Evolutionary conservation across 2,113 vertebrate species (phyloP).

Genomic region (Willisornis vidua): DNA sequence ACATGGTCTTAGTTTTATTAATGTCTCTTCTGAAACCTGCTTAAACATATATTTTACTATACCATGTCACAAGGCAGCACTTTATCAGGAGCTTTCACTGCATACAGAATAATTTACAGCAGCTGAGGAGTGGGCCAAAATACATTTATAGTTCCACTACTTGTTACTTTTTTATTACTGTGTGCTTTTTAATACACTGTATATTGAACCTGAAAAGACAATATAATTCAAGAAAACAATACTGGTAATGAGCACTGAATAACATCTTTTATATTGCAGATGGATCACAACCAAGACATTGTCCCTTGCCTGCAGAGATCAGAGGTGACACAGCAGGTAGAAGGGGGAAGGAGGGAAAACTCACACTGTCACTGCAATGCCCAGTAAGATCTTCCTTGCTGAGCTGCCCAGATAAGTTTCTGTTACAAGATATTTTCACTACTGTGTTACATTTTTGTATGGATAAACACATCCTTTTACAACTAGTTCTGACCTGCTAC

Average conservation of each 20-base stretch:
- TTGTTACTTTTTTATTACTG: background rate
- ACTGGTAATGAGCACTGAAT: background rate
- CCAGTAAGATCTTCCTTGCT: background rate
- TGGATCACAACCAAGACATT: background rate
- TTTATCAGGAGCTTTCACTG: background rate
- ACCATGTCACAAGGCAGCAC: background rate
- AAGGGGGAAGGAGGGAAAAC: background rate
- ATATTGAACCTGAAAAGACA: background rate
- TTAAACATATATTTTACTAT: background rate
- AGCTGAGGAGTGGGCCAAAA: background rate
- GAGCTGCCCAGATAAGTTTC: background rate
- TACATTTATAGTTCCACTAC: background rate
- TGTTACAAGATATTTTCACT: background rate
- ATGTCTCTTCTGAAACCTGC: background rate
- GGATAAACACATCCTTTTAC: background rate
- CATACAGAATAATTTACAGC: background rate
- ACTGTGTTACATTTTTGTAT: background rate
- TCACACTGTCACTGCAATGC: rapidly evolving
- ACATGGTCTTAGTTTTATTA: background rate
- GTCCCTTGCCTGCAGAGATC: background rate
- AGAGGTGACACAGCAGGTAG: background rate
- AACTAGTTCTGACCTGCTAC: background rate
- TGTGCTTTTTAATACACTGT: background rate
- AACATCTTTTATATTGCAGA: background rate
- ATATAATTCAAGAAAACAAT: background rate